These are phyloP conservation scores for Fissipunctia ypsillon DNA, from an alignment of 2,888 invertebrate species.

Conservation along the genomic window DNA sequence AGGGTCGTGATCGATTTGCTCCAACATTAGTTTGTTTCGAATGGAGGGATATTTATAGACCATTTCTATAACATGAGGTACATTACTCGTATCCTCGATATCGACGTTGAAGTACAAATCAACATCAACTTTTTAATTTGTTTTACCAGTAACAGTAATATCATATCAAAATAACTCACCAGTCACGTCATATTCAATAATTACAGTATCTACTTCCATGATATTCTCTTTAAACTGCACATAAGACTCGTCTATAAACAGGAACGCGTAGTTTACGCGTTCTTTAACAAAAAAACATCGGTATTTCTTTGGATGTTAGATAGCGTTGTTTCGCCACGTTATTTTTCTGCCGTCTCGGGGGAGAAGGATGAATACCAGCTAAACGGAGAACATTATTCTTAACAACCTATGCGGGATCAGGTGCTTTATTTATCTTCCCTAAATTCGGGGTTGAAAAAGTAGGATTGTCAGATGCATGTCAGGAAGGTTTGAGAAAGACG, in stretches of 20 bases:
- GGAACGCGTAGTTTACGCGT: conserved; percentile 32
- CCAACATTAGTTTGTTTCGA: conserved; percentile 37
- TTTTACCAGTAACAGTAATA: background rate
- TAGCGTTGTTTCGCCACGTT: conserved; percentile 63
- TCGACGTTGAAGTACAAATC: background rate
- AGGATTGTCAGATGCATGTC: conserved; percentile 5
- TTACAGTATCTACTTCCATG: conserved; percentile 12
- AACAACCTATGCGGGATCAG: conserved; percentile 61
- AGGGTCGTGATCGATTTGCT: conserved; percentile 57
- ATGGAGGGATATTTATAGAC: conserved; percentile 39
- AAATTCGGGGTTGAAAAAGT: conserved; percentile 50
- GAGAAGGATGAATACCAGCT: conserved; percentile 63
- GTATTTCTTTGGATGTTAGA: conserved; percentile 50
- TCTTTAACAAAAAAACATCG: conserved; percentile 45
- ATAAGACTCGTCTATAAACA: conserved; percentile 35
- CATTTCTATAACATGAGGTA: conserved; percentile 1
- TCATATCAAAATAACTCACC: background rate
- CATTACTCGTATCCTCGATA: background rate
- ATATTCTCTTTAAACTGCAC: conserved; percentile 19
- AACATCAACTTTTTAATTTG: background rate
- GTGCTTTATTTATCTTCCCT: conserved; percentile 67
- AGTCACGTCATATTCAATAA: background rate
- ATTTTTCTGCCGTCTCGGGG: conserved; percentile 68
- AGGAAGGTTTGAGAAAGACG: background rate
- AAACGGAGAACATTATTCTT: conserved; percentile 66